These are phyloP conservation scores for Parochlus steinenii DNA, from an alignment of 2,888 invertebrate genomes.

Conservation along the genomic window DNA sequence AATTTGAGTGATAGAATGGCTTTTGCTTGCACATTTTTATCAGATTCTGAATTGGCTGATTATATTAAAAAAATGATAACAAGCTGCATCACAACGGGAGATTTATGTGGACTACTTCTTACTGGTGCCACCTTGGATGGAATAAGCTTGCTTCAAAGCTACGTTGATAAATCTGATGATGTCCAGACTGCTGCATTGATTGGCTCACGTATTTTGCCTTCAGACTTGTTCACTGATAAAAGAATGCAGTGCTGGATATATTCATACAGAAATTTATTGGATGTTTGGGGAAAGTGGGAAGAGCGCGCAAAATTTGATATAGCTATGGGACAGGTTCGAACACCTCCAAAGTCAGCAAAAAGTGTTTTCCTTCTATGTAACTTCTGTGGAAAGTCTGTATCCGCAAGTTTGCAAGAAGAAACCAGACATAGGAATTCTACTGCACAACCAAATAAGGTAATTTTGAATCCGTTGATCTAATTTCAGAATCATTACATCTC, in stretches of 20 bases:
- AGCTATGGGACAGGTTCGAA: conserved; percentile 42
- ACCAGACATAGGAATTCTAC: conserved; percentile 31
- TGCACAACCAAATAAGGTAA: conserved; percentile 25
- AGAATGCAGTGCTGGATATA: conserved; percentile 51
- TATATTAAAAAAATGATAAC: conserved; percentile 57
- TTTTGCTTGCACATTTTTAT: conserved; percentile 75
- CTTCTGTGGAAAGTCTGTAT: conserved; percentile 88
- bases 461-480: not conserved
- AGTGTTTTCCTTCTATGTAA: conserved; percentile 77
- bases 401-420: conserved; percentile 54
- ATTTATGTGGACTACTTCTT: conserved; percentile 68
- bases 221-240: conserved; percentile 45
- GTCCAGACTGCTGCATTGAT: conserved; percentile 80
- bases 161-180: conserved; percentile 74
- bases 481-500: conserved; percentile 1
- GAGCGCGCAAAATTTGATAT: conserved; percentile 82
- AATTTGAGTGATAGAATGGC: conserved; percentile 77
- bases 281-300: conserved; percentile 83
- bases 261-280: conserved; percentile 69
- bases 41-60: conserved; percentile 61
- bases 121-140: conserved; percentile 66
- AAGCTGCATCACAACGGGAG: conserved; percentile 56
- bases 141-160: conserved; percentile 65
- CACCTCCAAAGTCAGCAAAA: conserved; percentile 38
- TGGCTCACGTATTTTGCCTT: conserved; percentile 57